Evolutionary conservation across 2,888 invertebrate genomes (phyloP).

Genomic region (Coecobrya sp.): DNA sequence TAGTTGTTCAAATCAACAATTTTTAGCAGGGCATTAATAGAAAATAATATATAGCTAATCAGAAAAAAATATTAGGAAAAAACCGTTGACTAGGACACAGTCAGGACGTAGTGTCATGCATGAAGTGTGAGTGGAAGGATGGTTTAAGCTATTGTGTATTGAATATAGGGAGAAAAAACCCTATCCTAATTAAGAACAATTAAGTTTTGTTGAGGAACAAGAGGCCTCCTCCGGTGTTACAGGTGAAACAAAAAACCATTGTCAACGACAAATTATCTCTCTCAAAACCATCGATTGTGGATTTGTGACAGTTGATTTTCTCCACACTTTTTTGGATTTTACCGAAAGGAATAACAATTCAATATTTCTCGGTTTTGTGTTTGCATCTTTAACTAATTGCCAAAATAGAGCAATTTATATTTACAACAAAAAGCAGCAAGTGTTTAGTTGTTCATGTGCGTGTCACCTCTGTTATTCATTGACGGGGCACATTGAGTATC

Average conservation of each 20-base stretch:
- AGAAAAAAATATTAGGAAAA: conserved; percentile 26
- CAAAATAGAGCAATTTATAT: background rate
- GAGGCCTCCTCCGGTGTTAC: conserved; percentile 61
- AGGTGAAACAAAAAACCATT: conserved; percentile 62
- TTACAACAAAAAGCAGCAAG: background rate
- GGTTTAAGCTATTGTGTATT: background rate
- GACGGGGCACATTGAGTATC: conserved; percentile 37
- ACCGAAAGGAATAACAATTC: too few relatives aligned
- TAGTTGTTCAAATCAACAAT: background rate
- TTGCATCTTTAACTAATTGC: background rate
- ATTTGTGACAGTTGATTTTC: conserved; percentile 32
- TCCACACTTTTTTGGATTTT: background rate
- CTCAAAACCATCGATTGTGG: conserved; percentile 8
- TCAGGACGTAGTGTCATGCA: conserved; percentile 5
- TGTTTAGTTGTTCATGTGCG: conserved; percentile 16
- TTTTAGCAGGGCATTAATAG: conserved; percentile 49
- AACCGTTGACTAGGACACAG: conserved; percentile 64
- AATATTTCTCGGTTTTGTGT: background rate
- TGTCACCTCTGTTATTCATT: background rate
- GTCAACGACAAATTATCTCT: background rate
- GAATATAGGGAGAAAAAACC: conserved; percentile 42
- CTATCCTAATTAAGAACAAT: conserved; percentile 46
- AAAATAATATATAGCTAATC: conserved; percentile 8
- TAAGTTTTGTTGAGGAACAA: conserved; percentile 30
- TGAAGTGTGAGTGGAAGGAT: conserved; percentile 41